Evolutionary conservation across 2,113 vertebrate genomes (phyloP), one percentile per base, ranked within the genome.

Genomic region (Excalfactoria chinensis): DNA sequence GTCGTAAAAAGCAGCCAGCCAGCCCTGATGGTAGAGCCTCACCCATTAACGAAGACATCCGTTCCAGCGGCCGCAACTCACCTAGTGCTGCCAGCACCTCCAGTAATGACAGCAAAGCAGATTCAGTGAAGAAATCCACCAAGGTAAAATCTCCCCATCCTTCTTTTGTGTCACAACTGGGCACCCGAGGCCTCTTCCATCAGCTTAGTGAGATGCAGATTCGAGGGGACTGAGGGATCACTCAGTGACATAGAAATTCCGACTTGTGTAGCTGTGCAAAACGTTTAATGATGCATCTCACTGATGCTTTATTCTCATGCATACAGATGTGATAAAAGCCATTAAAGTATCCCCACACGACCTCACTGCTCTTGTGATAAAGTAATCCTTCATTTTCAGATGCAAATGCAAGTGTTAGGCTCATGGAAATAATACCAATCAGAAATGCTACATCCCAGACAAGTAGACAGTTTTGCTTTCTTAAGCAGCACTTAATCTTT

Each of bases 41-140:
- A 0, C 99, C 99, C 58, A 98, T 98, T 95, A 99, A 98, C 7
- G 99, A 99, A 97, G 99, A 99, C 94, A 96, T 99, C 91, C 98
- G 99, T 22, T 99, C 99, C 88, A 99, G 99, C 1, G 99, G 99
- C 48, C 98, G 99, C 30, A 99, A 98, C 55, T 99, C 99, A 2
- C 99, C 99, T 73, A 99, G 99, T 1, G 99, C 99, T 1, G 99
- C 99, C 70, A 99, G 99, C 95, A 99, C 99, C 4, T 99, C 99
- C 94, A 99, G 99, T 95, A 99, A 98, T 11, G 99, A 99, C 97
- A 99, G 99, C 97, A 99, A 99, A 97, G 98, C 98, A 0, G 99
- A 99, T 85, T 97, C 98, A 0, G 97, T 99, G 97, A 99, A 99
- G 98, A 99, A 99, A 87, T 98, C 98, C 32, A 98, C 98, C 97